These are phyloP conservation scores for Stegophylla sp. DNA, from an alignment of 2,888 invertebrate genomes.

Conservation along the genomic window DNA sequence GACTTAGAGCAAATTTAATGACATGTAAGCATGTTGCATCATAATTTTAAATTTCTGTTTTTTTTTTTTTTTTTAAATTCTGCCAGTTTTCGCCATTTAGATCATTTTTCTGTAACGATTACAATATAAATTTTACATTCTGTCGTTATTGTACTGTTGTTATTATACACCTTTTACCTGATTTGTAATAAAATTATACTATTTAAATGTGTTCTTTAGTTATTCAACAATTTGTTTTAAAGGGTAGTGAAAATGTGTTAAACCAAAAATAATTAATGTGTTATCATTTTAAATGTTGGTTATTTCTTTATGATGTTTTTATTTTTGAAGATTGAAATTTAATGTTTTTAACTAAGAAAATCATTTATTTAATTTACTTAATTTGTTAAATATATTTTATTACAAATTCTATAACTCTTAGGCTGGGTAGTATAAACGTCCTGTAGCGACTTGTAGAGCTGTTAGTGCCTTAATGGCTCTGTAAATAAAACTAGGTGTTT, in stretches of 20 bases:
- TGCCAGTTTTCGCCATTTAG: slow-evolving; percentile 37
- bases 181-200: slow-evolving; percentile 53
- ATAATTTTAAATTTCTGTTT: slow-evolving; percentile 16
- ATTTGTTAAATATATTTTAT: too few species aligned
- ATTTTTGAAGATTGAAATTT: too few species aligned
- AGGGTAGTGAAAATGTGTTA: not conserved
- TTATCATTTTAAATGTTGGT: too few species aligned
- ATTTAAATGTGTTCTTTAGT: not conserved
- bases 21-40: slow-evolving; percentile 36
- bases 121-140: slow-evolving; percentile 44
- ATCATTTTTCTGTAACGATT: slow-evolving; percentile 46
- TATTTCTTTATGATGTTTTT: too few species aligned
- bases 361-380: too few species aligned
- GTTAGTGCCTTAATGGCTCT: too few species aligned
- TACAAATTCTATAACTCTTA: too few species aligned
- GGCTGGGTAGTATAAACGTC: too few species aligned
- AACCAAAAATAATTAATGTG: not conserved
- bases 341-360: too few species aligned
- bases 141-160: slow-evolving; percentile 36
- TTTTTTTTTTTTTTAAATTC: slow-evolving; percentile 27
- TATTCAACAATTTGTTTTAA: not conserved
- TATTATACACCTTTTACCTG: slow-evolving; percentile 31
- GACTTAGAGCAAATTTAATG: slow-evolving; percentile 27
- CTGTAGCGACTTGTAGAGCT: too few species aligned
- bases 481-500: too few species aligned